Evolutionary conservation across 2,113 vertebrate species (phyloP).

Genomic region (Orycteropus afer): DNA sequence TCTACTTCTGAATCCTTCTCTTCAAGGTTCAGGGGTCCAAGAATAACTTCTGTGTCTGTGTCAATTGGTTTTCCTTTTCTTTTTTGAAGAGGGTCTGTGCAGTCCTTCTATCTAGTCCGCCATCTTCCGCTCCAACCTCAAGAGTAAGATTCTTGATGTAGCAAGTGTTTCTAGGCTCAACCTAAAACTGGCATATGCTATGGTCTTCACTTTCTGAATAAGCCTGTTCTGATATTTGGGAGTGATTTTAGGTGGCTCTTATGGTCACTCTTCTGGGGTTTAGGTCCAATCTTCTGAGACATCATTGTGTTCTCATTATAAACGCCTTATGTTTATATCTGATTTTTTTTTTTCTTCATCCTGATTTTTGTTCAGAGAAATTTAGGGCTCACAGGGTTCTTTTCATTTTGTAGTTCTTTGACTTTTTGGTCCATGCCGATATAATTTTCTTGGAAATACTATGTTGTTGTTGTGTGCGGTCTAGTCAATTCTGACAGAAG

Average conservation of each 20-base stretch:
- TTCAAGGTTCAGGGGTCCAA: too few species aligned
- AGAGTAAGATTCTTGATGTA: not conserved
- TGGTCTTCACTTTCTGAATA: not conserved
- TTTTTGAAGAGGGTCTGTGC: too few species aligned
- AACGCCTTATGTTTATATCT: not conserved
- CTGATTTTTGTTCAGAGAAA: not conserved
- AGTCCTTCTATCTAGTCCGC: too few species aligned
- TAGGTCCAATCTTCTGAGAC: not conserved
- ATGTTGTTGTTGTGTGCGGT: too few species aligned
- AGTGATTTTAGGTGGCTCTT: not conserved
- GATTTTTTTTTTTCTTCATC: not conserved
- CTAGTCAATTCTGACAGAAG: too few species aligned
- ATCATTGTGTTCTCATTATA: not conserved
- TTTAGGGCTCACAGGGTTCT: not conserved
- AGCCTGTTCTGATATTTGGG: not conserved
- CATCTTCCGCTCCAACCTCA: too few species aligned
- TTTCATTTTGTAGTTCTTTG: not conserved
- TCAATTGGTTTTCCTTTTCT: too few species aligned
- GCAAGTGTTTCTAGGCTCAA: not conserved
- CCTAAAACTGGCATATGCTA: not conserved
- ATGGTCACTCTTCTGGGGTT: not conserved
- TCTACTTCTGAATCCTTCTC: too few species aligned
- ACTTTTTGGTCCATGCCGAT: not conserved
- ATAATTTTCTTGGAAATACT: not conserved
- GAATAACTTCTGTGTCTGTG: too few species aligned